These are phyloP conservation scores for Lysandra bellargus DNA, from an alignment of 2,888 invertebrate genomes.

Conservation along the genomic window DNA sequence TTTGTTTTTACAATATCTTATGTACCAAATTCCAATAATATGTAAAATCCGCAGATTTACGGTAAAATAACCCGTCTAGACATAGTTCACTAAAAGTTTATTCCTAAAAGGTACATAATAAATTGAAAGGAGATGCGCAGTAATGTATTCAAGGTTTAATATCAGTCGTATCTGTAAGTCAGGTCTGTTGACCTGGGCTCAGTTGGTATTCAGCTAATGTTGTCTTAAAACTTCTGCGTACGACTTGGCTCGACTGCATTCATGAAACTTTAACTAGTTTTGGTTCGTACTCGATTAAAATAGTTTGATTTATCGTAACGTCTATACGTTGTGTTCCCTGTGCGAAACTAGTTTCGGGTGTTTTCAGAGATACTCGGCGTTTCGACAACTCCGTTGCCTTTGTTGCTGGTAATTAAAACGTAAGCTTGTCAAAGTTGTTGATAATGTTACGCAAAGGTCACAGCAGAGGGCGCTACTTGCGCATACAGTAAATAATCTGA, in stretches of 20 bases:
- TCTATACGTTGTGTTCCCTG: not conserved
- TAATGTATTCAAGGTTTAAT: constrained; percentile 54
- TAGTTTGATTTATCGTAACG: constrained; percentile 25
- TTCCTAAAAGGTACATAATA: constrained; percentile 19
- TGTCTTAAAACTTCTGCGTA: constrained; percentile 33
- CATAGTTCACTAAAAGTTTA: not conserved
- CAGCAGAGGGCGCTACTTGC: no score
- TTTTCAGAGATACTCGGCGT: not conserved
- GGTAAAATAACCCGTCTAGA: constrained; percentile 1
- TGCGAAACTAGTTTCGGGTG: not conserved
- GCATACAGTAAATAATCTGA: no score
- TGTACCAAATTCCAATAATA: not conserved
- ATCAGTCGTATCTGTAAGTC: constrained; percentile 45
- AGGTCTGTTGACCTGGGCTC: constrained; percentile 41
- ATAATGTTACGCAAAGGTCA: no score
- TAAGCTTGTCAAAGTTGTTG: not conserved
- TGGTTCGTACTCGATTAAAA: constrained; percentile 26
- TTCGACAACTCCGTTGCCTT: not conserved
- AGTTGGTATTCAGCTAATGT: constrained; percentile 33
- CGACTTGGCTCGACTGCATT: constrained; percentile 27
- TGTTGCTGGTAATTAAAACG: not conserved
- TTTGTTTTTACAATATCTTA: no score
- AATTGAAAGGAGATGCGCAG: not conserved
- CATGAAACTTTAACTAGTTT: constrained; percentile 31
- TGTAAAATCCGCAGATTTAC: not conserved